Evolutionary conservation across 2,113 vertebrate genomes (phyloP), one percentile per base, ranked within the genome.

Genomic region (Empidonax traillii): DNA sequence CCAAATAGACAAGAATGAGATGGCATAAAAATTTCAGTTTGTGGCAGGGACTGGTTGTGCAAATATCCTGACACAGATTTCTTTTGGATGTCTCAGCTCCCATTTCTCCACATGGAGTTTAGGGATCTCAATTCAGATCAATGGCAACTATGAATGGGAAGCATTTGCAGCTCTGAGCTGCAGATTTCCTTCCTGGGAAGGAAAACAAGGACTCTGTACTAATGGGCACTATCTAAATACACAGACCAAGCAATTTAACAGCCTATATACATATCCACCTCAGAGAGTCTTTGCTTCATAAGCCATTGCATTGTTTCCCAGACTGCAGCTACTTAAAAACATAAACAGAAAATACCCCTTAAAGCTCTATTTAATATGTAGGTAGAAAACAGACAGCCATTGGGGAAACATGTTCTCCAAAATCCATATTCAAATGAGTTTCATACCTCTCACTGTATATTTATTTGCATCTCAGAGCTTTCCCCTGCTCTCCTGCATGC

Each of bases 381-480:
- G 44, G n/a, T 33, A 67, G 61, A 67, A 92, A 95, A 49, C 23
- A 61, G 43, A 73, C 53, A 91, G 75, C 33, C 52, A 72, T 35
- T 61, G 85, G 72, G 73, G 84, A 94, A 75, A 62, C 12, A 18
- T 19, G 67, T 81, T 85, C 83, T 92, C 52, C 65, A 87, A 86
- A 75, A 49, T 30, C 39, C 43, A 8, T 22, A 39, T 31, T 75
- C 44, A 56, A 88, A 74, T 77, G 51, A 89, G 22, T 39, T 66
- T 84, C 9, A 23, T 71, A 73, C 61, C 35, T 59, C 71, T 96
- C 85, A 31, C 27, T 74, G 5, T 93, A 65, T 53, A n/a, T 85
- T 94, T 74, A 69, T 93, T 90, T 95, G 43, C 52, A 81, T 74
- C 85, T 71, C 67, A 25, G 74, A 85, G 86, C 90, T 91, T 75